Evolutionary conservation across 2,888 invertebrate species (phyloP), one percentile per base, ranked within the genome.

Genomic region (Galerucella calmariensis): DNA sequence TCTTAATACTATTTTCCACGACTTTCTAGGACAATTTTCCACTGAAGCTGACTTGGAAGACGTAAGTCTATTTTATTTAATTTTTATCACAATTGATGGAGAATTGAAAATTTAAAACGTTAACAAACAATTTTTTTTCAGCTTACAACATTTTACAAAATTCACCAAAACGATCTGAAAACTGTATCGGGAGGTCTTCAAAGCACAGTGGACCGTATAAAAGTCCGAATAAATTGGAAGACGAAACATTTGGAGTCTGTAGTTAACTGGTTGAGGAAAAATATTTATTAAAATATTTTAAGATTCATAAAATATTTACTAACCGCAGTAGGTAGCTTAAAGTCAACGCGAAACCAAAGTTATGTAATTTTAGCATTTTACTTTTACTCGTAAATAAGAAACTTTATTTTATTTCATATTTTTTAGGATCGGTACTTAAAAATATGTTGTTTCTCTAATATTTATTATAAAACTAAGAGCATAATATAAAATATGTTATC

Each of bases 41-140:
- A 86, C 85, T 6, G 83, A 86, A 79, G 81, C 84, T 27, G 87
- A 87, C 80, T 81, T 86, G 67, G 86, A 87, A 80, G 86, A 87
- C 81, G 87, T 87, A 82, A 82, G 84, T 80, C 61, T 27, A 44
- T 51, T 53, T 14, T 11, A 16, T 51, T 51, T n/a, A 0, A 51
- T 51, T 51, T n/a, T 1, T n/a, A n/a, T 51, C 51, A 51, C 1
- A 51, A 14, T 12, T 51, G n/a, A 51, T 24, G 10, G 4, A 24
- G 24, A 56, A 20, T 20, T n/a, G 24, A 8, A 61, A 67, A 69
- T 41, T 20, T 20, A 56, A 41, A 41, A 41, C 5, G 35, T 35
- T 6, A 35, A 35, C 35, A 41, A 41, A 41, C 8, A 6, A 41
- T 20, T 20, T 41, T 41, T 69, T 83, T 85, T 73, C 74, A 87